Evolutionary conservation across 2,888 invertebrate genomes (phyloP).

Genomic region (Chaetoderma sp.): DNA sequence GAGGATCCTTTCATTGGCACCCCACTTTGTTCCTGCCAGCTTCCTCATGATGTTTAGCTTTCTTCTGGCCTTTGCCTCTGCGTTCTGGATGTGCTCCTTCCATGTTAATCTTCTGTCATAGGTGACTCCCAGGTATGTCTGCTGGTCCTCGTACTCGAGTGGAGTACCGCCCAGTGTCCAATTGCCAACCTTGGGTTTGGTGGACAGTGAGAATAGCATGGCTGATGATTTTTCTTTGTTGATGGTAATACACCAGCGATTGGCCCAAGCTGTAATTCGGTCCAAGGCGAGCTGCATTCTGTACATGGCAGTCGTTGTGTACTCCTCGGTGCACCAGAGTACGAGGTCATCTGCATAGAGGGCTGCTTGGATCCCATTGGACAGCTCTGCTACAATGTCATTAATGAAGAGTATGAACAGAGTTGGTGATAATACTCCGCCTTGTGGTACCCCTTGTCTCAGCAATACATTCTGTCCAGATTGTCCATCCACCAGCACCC

Average conservation of each 20-base stretch:
- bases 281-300: conserved; percentile 24
- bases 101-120: conserved; percentile 24
- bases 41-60: conserved; percentile 26
- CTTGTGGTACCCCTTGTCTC: background rate
- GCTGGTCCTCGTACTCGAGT: conserved; percentile 3
- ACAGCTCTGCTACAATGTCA: conserved; percentile 16
- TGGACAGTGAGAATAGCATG: conserved; percentile 13
- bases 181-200: background rate
- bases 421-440: background rate
- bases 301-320: conserved; percentile 28
- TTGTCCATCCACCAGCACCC: no score
- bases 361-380: conserved; percentile 16
- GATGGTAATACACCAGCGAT: conserved; percentile 20
- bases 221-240: conserved; percentile 36
- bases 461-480: background rate
- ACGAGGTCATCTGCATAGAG: conserved; percentile 33
- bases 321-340: conserved; percentile 31
- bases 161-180: background rate
- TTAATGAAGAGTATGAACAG: conserved; percentile 20
- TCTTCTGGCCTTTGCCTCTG: conserved; percentile 18
- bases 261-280: conserved; percentile 16
- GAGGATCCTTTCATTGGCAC: conserved; percentile 17
- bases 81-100: conserved; percentile 14
- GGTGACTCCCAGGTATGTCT: conserved; percentile 24
- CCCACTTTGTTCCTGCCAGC: conserved; percentile 26